Conservation (phyloP, 2,888 invertebrate genomes). For the Diplazon laetatorius region DNA sequence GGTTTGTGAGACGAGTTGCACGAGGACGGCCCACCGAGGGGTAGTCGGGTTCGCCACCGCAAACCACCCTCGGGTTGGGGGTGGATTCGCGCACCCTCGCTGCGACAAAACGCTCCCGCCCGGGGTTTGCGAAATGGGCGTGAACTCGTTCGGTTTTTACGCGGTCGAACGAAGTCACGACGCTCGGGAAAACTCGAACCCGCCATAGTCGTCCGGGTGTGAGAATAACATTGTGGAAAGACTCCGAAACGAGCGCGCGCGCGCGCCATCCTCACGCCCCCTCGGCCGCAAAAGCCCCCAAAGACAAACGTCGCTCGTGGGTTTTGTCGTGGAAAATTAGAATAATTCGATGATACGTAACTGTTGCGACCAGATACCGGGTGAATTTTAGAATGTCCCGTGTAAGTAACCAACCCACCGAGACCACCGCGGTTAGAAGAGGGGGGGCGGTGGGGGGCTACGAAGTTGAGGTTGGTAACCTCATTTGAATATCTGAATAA, state of each 20-base stretch:
- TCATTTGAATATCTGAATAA: constrained; percentile 82
- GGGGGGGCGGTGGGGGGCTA: background rate
- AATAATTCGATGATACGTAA: constrained; percentile 83
- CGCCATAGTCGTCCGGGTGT: background rate
- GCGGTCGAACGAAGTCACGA: constrained; percentile 14
- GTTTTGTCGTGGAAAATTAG: constrained; percentile 81
- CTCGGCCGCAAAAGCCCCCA: constrained; percentile 8
- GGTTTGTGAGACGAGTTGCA: constrained; percentile 9
- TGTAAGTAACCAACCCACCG: constrained; percentile 27
- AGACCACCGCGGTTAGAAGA: background rate
- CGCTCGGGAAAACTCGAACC: constrained; percentile 43
- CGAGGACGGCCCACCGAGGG: constrained; percentile 44
- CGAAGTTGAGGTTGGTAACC: constrained; percentile 66
- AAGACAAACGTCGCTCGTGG: constrained; percentile 56
- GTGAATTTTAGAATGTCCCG: constrained; percentile 44
- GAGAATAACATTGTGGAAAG: constrained; percentile 46
- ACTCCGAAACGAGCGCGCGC: constrained; percentile 39
- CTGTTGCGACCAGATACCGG: constrained; percentile 80
- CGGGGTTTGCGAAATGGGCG: constrained; percentile 40
- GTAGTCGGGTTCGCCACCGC: constrained; percentile 27
- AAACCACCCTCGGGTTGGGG: constrained; percentile 22
- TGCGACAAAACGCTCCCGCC: background rate
- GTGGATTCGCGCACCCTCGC: constrained; percentile 35
- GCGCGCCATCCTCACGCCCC: constrained; percentile 43
- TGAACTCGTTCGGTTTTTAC: constrained; percentile 43